Evolutionary conservation across 1,140 invertebrate species (phyloP).

Genomic region (Microplitis mediator): DNA sequence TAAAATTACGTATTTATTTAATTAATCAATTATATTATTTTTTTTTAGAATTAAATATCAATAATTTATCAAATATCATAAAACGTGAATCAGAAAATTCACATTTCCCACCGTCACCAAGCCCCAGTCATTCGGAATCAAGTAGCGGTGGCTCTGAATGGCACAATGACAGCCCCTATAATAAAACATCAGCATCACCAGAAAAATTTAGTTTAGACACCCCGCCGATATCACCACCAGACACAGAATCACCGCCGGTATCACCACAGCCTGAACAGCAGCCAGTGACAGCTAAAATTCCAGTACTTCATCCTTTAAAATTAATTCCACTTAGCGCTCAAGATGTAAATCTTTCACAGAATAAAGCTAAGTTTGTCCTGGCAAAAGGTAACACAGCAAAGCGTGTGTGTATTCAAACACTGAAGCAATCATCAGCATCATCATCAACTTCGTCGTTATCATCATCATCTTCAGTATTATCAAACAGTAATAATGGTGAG

Average conservation of each 20-base stretch:
- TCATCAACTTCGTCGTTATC: neutral
- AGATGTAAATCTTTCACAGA: constrained; percentile 3
- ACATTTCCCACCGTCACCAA: constrained; percentile 45
- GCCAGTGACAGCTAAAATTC: constrained; percentile 2
- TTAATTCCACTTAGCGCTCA: constrained; percentile 36
- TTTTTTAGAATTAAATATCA: constrained; percentile 16
- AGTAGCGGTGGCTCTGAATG: constrained; percentile 41
- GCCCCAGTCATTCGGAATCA: constrained; percentile 47
- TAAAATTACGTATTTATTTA: too few relatives aligned
- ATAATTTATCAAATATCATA: constrained; percentile 13
- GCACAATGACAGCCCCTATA: constrained; percentile 23
- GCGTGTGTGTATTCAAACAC: constrained; percentile 42
- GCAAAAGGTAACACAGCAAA: constrained; percentile 42
- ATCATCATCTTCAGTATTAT: constrained; percentile 2
- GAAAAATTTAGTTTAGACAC: constrained; percentile 47
- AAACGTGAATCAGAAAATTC: constrained; percentile 45
- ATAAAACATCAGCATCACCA: neutral
- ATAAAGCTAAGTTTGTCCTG: constrained; percentile 33
- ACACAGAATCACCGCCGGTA: constrained; percentile 41
- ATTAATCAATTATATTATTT: constrained; percentile 1
- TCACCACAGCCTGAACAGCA: constrained; percentile 37
- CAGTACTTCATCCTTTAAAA: constrained; percentile 37
- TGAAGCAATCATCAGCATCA: constrained; percentile 1
- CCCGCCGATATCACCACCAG: constrained; percentile 53
- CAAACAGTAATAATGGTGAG: constrained; percentile 44